A percentile compares a stretch with the other conserved stretches of the same genome.
Conservation (phyloP, 2,797 vertebrate genomes). For the Sternotherus odoratus region DNA sequence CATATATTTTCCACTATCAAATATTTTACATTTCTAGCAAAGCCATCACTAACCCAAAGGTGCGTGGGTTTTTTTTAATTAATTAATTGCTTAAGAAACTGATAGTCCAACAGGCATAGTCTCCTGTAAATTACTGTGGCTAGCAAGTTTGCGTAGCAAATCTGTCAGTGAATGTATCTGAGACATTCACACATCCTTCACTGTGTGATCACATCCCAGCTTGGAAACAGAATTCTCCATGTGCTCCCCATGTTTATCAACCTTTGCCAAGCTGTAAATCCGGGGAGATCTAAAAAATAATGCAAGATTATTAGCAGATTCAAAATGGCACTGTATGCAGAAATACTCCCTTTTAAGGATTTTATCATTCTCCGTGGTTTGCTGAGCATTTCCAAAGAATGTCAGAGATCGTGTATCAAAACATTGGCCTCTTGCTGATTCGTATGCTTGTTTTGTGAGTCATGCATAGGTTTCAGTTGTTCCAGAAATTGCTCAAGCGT, state of each 20-base stretch:
- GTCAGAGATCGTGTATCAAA: neutral
- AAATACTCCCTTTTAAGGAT: neutral
- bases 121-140: neutral
- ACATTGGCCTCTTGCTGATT: neutral
- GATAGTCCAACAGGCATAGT: slow-evolving; percentile 30
- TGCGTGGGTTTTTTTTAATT: slow-evolving; percentile 10
- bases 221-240: neutral
- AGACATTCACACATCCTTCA: neutral
- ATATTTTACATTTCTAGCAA: slow-evolving; percentile 59
- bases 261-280: slow-evolving; percentile 9
- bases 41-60: neutral
- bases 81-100: slow-evolving; percentile 12
- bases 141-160: neutral
- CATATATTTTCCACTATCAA: slow-evolving; percentile 53
- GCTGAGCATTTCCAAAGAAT: slow-evolving; percentile 8
- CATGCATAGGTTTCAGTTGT: neutral
- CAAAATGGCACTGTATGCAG: neutral
- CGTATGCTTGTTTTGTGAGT: neutral
- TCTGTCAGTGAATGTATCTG: neutral
- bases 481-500: slow-evolving; percentile 8
- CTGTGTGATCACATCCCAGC: slow-evolving; percentile 2
- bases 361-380: neutral
- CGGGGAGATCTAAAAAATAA: slow-evolving; percentile 10
- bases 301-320: slow-evolving; percentile 21
- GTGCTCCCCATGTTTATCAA: slow-evolving; percentile 16